A percentile compares a stretch with the other conserved stretches of the same genome.
Evolutionary conservation across 2,797 vertebrate species (phyloP).

Genomic region (Falco berigora): DNA sequence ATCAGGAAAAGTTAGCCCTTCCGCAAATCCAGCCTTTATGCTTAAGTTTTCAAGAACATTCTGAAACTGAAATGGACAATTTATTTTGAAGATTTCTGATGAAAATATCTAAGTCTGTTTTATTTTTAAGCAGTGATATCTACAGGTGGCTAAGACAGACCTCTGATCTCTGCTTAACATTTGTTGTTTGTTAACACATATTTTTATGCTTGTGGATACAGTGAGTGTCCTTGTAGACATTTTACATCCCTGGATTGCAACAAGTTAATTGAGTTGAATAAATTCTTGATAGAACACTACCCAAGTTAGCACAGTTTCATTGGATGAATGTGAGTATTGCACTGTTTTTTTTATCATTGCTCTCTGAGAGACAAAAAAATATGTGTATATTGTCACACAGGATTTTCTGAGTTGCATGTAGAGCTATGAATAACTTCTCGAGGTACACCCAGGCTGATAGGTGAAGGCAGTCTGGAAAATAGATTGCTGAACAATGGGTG

Average conservation of each 20-base stretch:
- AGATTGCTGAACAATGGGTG: not conserved
- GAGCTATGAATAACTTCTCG: not conserved
- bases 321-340: not conserved
- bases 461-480: not conserved
- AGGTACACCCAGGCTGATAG: not conserved
- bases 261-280: not conserved
- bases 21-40: not conserved
- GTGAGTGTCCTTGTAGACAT: not conserved
- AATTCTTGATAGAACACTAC: not conserved
- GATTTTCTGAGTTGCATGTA: not conserved
- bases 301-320: not conserved
- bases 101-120: not conserved
- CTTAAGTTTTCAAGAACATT: not conserved
- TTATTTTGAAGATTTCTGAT: not conserved
- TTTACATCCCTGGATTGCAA: not conserved
- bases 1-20: not conserved
- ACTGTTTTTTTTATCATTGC: not conserved
- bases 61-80: not conserved
- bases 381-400: not conserved
- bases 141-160: not conserved
- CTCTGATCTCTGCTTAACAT: not conserved
- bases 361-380: not conserved
- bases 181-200: not conserved
- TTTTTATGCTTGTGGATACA: not conserved
- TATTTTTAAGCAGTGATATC: not conserved